phyloP scores from a whole-genome alignment of 2,888 invertebrate genomes.

The Acanthosepion pharaonis region DNA sequence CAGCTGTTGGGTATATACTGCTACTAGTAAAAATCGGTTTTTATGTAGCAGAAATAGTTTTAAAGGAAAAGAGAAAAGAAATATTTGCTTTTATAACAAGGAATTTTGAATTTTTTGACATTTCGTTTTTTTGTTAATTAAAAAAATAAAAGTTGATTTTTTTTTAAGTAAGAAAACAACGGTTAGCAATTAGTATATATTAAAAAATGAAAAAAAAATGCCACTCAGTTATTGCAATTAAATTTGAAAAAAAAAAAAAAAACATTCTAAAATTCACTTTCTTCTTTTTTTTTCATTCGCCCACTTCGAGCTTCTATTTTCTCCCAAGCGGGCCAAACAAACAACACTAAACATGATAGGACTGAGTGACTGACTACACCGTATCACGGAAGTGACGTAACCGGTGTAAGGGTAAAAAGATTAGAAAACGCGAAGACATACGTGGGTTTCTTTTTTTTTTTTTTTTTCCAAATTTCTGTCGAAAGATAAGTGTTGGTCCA shows the following conservation, averaged over 20 bases:
- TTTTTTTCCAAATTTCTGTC: too few relatives aligned
- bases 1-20: neutral
- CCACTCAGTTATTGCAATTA: neutral
- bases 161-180: neutral
- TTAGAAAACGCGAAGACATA: too few relatives aligned
- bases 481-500: too few relatives aligned
- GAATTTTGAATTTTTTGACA: neutral
- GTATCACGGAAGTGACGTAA: neutral
- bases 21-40: neutral
- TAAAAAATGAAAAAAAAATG: neutral
- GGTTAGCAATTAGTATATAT: neutral
- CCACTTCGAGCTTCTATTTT: neutral
- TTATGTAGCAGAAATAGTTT: neutral
- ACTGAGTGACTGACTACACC: slow-evolving; percentile 21
- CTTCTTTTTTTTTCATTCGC: neutral
- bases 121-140: neutral
- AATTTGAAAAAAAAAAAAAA: neutral
- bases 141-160: neutral
- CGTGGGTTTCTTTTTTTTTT: too few relatives aligned
- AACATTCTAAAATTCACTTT: neutral
- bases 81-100: too few relatives aligned
- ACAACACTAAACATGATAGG: neutral
- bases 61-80: neutral
- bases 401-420: neutral
- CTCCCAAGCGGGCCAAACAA: neutral